A percentile compares a stretch with the other conserved stretches of the same genome.
Conservation (phyloP, 2,113 vertebrate genomes). For the Cyanistes caeruleus region DNA sequence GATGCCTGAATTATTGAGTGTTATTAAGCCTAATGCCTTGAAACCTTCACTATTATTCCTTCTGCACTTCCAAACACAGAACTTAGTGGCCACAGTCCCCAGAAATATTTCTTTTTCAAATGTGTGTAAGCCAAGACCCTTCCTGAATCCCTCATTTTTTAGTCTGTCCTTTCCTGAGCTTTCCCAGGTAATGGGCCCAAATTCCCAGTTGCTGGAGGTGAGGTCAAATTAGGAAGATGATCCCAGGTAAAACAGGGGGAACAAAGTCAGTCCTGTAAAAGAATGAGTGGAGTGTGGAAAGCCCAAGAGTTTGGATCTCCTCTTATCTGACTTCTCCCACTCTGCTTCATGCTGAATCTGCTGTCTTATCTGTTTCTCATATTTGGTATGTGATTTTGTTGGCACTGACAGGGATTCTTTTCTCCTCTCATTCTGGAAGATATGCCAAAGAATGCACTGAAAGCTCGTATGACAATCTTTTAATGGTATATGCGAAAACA, state of each 20-base stretch:
- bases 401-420: constrained; percentile 10
- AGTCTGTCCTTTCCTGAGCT: background rate
- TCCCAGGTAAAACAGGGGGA: background rate
- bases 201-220: background rate
- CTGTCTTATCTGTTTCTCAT: constrained; percentile 54
- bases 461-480: constrained; percentile 27
- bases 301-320: background rate
- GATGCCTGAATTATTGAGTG: background rate
- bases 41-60: background rate
- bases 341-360: constrained; percentile 15
- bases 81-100: background rate
- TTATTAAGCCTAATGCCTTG: background rate
- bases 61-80: background rate
- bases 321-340: constrained; percentile 11
- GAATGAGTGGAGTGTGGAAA: background rate
- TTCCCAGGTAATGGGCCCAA: background rate
- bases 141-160: background rate
- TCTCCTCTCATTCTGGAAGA: constrained; percentile 22
- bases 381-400: constrained; percentile 52
- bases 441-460: constrained; percentile 12
- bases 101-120: background rate
- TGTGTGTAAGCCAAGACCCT: background rate
- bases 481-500: constrained; percentile 40
- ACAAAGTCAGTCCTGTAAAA: background rate
- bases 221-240: background rate